Percentiles rank a stretch among this genome's conserved stretches.
phyloP scores from a whole-genome alignment of 2,888 invertebrate genomes.

The Molanna angustata region DNA sequence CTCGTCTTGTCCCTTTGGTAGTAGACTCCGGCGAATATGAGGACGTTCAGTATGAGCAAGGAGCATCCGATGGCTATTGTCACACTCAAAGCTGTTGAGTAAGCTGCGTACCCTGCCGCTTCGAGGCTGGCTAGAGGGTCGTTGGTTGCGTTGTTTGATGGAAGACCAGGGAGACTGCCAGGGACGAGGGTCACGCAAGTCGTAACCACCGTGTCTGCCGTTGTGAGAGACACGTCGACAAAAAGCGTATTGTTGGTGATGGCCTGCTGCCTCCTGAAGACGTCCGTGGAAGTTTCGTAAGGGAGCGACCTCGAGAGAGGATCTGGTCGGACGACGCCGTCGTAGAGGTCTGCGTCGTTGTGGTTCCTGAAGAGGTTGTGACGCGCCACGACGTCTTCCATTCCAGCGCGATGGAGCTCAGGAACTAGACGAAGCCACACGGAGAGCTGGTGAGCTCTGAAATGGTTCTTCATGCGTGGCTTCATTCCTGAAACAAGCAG shows the following conservation, averaged over 20 bases:
- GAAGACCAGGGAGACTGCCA: constrained; percentile 52
- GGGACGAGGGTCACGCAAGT: constrained; percentile 67
- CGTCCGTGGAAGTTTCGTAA: constrained; percentile 57
- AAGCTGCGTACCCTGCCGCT: constrained; percentile 73
- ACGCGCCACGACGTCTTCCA: constrained; percentile 83
- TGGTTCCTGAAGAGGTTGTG: constrained; percentile 90
- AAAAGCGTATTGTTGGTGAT: constrained; percentile 49
- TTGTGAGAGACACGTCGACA: constrained; percentile 63
- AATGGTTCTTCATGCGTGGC: constrained; percentile 88
- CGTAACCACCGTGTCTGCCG: constrained; percentile 67
- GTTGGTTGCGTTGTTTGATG: constrained; percentile 54
- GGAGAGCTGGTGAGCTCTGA: constrained; percentile 90
- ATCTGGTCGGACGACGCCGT: constrained; percentile 83
- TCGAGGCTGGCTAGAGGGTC: constrained; percentile 68
- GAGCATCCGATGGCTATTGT: constrained; percentile 82
- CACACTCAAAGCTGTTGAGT: constrained; percentile 73
- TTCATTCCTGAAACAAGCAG: constrained; percentile 75
- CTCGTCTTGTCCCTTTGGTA: constrained; percentile 77
- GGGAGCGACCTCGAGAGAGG: constrained; percentile 65
- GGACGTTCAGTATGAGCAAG: constrained; percentile 73
- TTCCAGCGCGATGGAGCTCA: constrained; percentile 82
- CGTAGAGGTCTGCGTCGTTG: constrained; percentile 85
- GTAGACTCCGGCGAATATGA: constrained; percentile 82
- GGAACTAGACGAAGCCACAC: constrained; percentile 94
- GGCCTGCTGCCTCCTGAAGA: constrained; percentile 51